A percentile compares a stretch with the other conserved stretches of the same genome.
These are phyloP conservation scores for Ceratina australensis DNA, from an alignment of 1,140 invertebrate genomes.

Conservation along the genomic window DNA sequence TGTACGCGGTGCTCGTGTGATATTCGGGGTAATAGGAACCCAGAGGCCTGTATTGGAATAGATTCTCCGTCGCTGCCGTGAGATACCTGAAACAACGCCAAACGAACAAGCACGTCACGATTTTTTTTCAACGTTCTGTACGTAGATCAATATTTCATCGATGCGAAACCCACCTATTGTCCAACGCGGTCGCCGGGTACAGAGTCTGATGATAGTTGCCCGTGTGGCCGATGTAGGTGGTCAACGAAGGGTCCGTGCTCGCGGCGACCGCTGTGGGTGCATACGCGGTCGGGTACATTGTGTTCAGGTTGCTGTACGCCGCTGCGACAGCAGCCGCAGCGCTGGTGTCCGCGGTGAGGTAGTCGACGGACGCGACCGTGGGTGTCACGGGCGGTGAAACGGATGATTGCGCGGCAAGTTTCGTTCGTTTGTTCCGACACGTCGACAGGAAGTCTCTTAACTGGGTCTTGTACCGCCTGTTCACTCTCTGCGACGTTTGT, in stretches of 20 bases:
- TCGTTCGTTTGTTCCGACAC: constrained; percentile 91
- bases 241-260: constrained; percentile 81
- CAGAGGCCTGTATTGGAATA: constrained; percentile 91
- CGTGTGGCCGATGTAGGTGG: constrained; percentile 86
- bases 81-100: constrained; percentile 78
- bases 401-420: constrained; percentile 82
- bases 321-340: constrained; percentile 85
- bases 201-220: constrained; percentile 86
- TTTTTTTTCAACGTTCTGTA: too few species aligned
- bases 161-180: constrained; percentile 80
- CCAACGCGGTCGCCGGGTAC: constrained; percentile 86
- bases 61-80: constrained; percentile 87
- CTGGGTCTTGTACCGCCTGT: constrained; percentile 95
- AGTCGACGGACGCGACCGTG: constrained; percentile 82
- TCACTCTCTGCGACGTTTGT: constrained; percentile 87
- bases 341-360: constrained; percentile 83
- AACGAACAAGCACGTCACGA: too few species aligned
- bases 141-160: too few species aligned
- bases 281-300: constrained; percentile 87
- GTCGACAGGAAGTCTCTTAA: constrained; percentile 94
- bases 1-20: constrained; percentile 81
- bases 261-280: constrained; percentile 81
- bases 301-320: constrained; percentile 91
- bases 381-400: constrained; percentile 75
- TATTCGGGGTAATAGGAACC: constrained; percentile 90